phyloP scores from a whole-genome alignment of 2,888 invertebrate species.

The Lutraria lutraria region DNA sequence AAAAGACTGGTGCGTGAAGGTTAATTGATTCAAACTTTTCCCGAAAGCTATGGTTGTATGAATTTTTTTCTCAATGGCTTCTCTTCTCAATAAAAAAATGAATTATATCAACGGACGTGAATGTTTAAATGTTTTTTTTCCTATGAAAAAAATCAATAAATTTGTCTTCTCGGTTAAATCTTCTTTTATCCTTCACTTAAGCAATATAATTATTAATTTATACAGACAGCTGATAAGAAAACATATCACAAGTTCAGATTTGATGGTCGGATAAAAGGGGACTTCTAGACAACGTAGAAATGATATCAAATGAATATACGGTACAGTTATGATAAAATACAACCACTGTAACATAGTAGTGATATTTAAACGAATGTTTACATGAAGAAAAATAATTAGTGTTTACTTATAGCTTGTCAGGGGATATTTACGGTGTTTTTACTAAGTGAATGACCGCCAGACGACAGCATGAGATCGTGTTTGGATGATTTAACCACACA shows the following conservation, averaged over 20 bases:
- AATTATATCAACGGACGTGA: too few relatives aligned
- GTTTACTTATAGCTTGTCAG: background rate
- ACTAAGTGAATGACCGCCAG: slow-evolving; percentile 3
- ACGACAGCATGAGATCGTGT: background rate
- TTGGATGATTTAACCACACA: background rate
- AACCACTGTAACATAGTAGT: background rate
- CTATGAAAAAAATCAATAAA: too few relatives aligned
- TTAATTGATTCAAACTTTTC: too few relatives aligned
- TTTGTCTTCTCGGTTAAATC: background rate
- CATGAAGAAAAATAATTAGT: background rate
- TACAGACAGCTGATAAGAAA: background rate
- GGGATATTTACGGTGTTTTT: background rate
- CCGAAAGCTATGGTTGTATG: too few relatives aligned
- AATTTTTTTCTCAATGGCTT: too few relatives aligned
- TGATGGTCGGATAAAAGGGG: too few relatives aligned
- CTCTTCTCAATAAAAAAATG: too few relatives aligned
- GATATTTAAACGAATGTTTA: background rate
- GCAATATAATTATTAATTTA: background rate
- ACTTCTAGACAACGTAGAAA: too few relatives aligned
- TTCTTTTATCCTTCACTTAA: background rate
- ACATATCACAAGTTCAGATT: background rate
- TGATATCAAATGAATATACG: background rate
- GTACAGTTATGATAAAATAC: background rate
- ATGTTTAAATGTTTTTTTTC: too few relatives aligned
- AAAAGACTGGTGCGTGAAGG: too few relatives aligned